These are phyloP conservation scores for Protobothrops mucrosquamatus DNA, from an alignment of 2,113 vertebrate species.

Conservation along the genomic window DNA sequence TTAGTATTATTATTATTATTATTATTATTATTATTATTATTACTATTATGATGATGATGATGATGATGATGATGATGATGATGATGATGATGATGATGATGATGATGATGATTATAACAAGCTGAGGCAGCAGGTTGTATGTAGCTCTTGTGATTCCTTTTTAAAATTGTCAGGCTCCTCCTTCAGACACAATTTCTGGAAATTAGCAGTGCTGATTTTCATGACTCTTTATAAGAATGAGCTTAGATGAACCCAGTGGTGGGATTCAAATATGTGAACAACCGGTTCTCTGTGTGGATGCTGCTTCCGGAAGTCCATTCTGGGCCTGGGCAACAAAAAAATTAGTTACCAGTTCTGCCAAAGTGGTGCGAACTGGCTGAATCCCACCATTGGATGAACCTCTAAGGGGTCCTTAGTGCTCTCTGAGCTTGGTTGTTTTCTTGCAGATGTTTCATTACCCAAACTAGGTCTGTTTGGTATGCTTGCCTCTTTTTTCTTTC, in stretches of 20 bases:
- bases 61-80: too few species aligned
- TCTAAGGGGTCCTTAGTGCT: neutral
- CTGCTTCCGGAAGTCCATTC: too few species aligned
- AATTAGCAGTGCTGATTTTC: neutral
- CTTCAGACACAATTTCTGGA: neutral
- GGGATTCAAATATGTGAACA: too few species aligned
- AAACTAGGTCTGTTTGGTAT: neutral
- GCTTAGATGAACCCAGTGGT: neutral
- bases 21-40: too few species aligned
- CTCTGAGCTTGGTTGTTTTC: neutral
- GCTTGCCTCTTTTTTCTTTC: neutral
- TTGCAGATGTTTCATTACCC: neutral
- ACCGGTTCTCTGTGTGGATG: too few species aligned
- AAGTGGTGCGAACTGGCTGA: too few species aligned
- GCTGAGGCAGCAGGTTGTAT: neutral
- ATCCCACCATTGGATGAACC: neutral
- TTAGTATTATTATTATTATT: too few species aligned
- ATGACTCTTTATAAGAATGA: neutral
- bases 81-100: too few species aligned
- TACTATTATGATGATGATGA: too few species aligned
- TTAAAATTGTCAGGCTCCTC: neutral
- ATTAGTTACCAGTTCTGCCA: too few species aligned
- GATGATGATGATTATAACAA: too few species aligned
- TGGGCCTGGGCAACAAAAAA: too few species aligned
- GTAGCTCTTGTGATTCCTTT: neutral